phyloP scores from a whole-genome alignment of 2,113 vertebrate species.

The Atractosteus spatula region DNA sequence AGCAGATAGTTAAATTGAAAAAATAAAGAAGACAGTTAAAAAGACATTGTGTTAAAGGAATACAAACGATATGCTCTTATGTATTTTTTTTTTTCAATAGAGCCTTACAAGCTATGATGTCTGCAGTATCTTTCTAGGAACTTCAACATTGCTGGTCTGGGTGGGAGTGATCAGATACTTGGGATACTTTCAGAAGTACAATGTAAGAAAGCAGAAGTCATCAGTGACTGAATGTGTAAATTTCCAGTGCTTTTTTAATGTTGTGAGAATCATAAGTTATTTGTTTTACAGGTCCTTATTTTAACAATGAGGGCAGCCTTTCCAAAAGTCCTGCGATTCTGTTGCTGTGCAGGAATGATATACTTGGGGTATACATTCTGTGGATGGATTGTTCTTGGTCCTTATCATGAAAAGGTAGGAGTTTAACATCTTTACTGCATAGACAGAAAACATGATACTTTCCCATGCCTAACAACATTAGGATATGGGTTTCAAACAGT shows the following conservation, averaged over 20 bases:
- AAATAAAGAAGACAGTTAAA: background rate
- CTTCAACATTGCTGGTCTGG: conserved; percentile 89
- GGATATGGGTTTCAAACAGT: too few species aligned
- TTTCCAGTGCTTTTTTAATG: background rate
- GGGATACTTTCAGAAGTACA: conserved; percentile 95
- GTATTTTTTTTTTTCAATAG: conserved; percentile 45
- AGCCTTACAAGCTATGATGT: conserved; percentile 88
- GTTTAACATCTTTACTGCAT: too few species aligned
- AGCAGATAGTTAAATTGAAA: background rate
- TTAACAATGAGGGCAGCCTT: conserved; percentile 91
- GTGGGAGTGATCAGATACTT: conserved; percentile 93
- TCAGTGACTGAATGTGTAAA: background rate
- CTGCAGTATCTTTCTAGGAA: conserved; percentile 94
- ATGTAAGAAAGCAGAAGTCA: conserved; percentile 68
- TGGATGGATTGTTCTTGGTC: conserved; percentile 94
- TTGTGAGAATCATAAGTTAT: background rate
- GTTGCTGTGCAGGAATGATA: conserved; percentile 96
- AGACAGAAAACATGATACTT: too few species aligned
- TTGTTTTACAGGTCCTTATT: conserved; percentile 79
- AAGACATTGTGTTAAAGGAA: too few species aligned
- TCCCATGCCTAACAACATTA: too few species aligned
- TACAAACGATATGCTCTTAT: background rate
- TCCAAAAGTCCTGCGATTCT: conserved; percentile 91
- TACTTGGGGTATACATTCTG: conserved; percentile 96
- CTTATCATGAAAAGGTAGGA: conserved; percentile 90